Base-by-base conservation (phyloP, 2,797 vertebrate species). In the Muscicapa comitata region DNA sequence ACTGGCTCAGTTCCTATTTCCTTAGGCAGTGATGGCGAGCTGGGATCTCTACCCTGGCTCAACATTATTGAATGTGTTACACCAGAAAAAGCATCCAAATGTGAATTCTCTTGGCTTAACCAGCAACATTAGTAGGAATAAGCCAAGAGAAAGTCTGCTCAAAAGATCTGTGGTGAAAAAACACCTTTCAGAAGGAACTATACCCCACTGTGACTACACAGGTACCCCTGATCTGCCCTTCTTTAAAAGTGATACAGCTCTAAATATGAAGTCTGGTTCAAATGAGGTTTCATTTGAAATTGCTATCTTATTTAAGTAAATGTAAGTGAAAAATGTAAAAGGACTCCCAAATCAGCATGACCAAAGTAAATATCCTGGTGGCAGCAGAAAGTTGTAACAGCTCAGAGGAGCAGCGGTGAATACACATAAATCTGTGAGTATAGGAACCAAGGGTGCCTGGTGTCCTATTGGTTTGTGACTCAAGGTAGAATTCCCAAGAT, bases 51-150 rank as follows among this genome's bases (percentile, higher is more conserved):
- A n/a, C 18, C 16, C 6, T 37, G 43, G 6, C 40, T 84, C 40
- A 14, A 4, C 0, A 0, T 18, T 63, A 11, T 20, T 62, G 40
- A 31, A 82, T 51, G 6, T 33, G 5, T 59, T 80, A 37, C 33
- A 48, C 7, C 10, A 81, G 17, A 29, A 67, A 72, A 88, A 28
- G 7, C 33, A 68, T 23, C 2, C 67, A 91, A 61, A 73, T 50
- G 6, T 57, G 40, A 79, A 63, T 48, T 5, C 3, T 47, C 33
- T 79, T 50, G 8, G 8, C 23, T 75, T 57, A 54, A 48, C 33
- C 68, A 81, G 10, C 13, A 71, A 53, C 16, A 37, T 57, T n/a
- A 58, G 35, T 6, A 72, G 16, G 6, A 84, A 40, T 31, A 75
- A 78, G 6, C 10, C 47, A 85, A 17, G 25, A 91, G 17, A 38